Base-by-base conservation (phyloP, 2,888 invertebrate species). In the Dolichopus griseipennis region DNA sequence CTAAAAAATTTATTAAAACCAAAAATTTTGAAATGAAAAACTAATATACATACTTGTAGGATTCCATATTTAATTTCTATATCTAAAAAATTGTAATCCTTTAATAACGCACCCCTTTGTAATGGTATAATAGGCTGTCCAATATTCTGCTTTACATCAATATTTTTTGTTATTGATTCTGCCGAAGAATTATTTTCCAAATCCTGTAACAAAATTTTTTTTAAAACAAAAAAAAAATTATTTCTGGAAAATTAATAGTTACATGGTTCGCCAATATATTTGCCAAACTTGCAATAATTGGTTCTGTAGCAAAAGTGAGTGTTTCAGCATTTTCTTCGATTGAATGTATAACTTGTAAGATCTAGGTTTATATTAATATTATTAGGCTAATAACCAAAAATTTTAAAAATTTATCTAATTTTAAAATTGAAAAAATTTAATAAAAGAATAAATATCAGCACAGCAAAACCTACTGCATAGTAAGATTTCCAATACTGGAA, bases 41-140 rank as follows among this genome's bases (percentile, higher is more conserved):
- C 3, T 5, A 27, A 27, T 27, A 5, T 27, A 5, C 27, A 82
- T 82, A 95, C 96, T 90, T 97, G 97, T 71, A 95, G 83, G 72
- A 97, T 85, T 73, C 97, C 97, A 79, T 94, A 95, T 80, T 95
- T 94, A 72, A 95, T 87, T 83, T 97, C 97, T 75, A 96, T 89
- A 79, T 96, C 95, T 75, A 95, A 83, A 83, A 97, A 94, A 76
- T 87, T 87, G 81, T 94, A 93, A 77, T 95, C 93, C 78, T 89
- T 88, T 66, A 90, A 85, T 77, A 86, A 87, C 0, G 87, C 84
- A 10, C 52, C 8, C 18, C 18, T 52, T n/a, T 52, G 52, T n/a
- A 52, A 52, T 2, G 90, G 88, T 63, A 74, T 69, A 0, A 72
- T 71, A 68, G 76, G 75, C 52, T 81, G 75, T 61, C 81, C 76